Evolutionary conservation across 1,140 invertebrate genomes (phyloP).

Genomic region (Dendrolimus kikuchii): DNA sequence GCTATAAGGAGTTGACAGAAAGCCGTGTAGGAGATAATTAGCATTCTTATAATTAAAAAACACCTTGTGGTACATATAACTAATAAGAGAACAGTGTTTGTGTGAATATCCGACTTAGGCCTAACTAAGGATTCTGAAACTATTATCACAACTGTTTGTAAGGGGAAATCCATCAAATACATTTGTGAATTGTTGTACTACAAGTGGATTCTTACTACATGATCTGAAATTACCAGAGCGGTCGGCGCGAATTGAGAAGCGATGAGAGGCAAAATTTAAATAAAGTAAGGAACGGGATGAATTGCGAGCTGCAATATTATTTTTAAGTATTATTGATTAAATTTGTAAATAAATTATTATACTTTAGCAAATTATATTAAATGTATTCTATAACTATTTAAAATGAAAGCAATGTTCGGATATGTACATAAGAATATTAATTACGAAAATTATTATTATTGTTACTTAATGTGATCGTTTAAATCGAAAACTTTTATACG

Average conservation of each 20-base stretch:
- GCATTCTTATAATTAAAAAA: too few species aligned
- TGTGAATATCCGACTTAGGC: too few species aligned
- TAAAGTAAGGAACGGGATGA: conserved; percentile 31
- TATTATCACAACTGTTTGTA: too few species aligned
- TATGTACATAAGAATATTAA: conserved; percentile 56
- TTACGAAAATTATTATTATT: conserved; percentile 40
- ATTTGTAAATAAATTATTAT: conserved; percentile 56
- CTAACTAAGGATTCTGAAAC: too few species aligned
- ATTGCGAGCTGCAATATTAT: conserved; percentile 68
- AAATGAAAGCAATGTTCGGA: conserved; percentile 57
- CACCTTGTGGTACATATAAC: too few species aligned
- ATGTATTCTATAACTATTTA: conserved; percentile 41
- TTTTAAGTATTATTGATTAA: conserved; percentile 56
- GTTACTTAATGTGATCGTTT: conserved; percentile 64
- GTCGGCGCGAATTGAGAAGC: conserved; percentile 16
- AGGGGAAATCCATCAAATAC: too few species aligned
- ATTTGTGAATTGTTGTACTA: too few species aligned
- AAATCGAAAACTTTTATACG: conserved; percentile 45
- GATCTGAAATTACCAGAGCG: not conserved
- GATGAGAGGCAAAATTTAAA: conserved; percentile 19
- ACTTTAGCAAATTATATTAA: conserved; percentile 40
- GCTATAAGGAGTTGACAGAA: too few species aligned
- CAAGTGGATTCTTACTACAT: not conserved
- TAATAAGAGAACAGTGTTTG: too few species aligned
- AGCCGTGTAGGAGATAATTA: too few species aligned